Evolutionary conservation across 2,888 invertebrate species (phyloP), one percentile per base, ranked within the genome.

Genomic region (Phragmatobia fuliginosa): DNA sequence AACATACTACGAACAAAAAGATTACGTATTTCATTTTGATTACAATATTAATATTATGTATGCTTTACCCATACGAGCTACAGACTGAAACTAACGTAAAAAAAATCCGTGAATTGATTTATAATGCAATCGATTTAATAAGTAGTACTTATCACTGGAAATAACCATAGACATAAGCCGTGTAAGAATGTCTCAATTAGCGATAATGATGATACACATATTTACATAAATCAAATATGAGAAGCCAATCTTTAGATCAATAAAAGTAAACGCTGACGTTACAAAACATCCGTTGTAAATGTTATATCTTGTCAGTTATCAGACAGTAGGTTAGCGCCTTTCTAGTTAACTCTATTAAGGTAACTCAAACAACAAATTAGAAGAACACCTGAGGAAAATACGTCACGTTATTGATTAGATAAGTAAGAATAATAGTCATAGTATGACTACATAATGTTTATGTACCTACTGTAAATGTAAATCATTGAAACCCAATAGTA

Each of bases 1-100:
- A 64, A 68, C 58, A 28, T 67, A 66, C 45, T 33, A 64, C 64
- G 49, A 77, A 72, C 58, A 80, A 72, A 33, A 74, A 38, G 25
- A 73, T 36, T 62, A 70, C 45, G 59, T 63, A 28, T 14, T 63
- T 63, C 72, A 72, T 69, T 21, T 41, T 69, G 16, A 63, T 25
- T 64, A 18, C n/a, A 2, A 49, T n/a, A n/a, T n/a, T n/a, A 18
- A 8, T 49, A n/a, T 10, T n/a, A 14, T 14, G 49, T 45, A n/a
- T n/a, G n/a, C n/a, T 10, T 49, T 25, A 61, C 49, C 33, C 5
- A 52, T 6, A 59, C 32, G 25, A 31, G 28, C 33, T n/a, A 33
- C 41, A 28, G 28, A 59, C 10, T 16, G 49, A n/a, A 0, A 70
- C 67, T 62, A 36, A 45, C 21, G 28, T n/a, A 5, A 49, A 49